Evolutionary conservation across 2,888 invertebrate species (phyloP), one percentile per base, ranked within the genome.

Genomic region (Scrobipalpa costella): DNA sequence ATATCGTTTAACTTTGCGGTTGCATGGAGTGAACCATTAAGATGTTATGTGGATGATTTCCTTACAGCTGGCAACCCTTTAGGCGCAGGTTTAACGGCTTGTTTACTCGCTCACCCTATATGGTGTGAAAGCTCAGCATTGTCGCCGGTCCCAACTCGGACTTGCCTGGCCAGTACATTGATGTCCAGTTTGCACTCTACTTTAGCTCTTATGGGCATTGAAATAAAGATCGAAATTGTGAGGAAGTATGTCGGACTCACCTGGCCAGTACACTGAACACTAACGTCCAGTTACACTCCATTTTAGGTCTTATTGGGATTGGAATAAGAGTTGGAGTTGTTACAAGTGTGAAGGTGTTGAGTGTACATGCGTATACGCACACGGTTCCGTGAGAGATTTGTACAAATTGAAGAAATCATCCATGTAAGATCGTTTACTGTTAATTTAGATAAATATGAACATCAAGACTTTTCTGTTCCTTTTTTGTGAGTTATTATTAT

Each of bases 41-140:
- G 27, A 27, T 27, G 27, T 27, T 27, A 27, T 27, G 5, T 36
- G 1, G 7, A 9, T 36, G 36, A 36, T 36, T 36, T 36, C 11
- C 36, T 36, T 36, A 7, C 36, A 36, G n/a, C 44, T 44, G 44
- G 44, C 44, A 44, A 15, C 44, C 44, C 44, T 44, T 0, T 34
- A 74, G 77, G 78, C 79, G 79, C 75, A 72, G 79, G 85, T 80
- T 80, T 86, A 87, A 84, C 82, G 80, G 87, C 82, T 81, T 85
- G 87, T 88, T 88, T 86, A 85, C 85, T 83, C 79, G 78, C 77
- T 74, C 75, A 65, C 72, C 90, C 88, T 90, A 90, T 88, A 90
- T 72, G 91, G 91, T 68, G 91, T 87, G 91, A 91, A 91, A 91
- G 91, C 88, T 80, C 84, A 76, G 83, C 81, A 86, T 86, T 90